Base-by-base conservation (phyloP, 2,888 invertebrate genomes). In the Cecidostiba fungosa region DNA sequence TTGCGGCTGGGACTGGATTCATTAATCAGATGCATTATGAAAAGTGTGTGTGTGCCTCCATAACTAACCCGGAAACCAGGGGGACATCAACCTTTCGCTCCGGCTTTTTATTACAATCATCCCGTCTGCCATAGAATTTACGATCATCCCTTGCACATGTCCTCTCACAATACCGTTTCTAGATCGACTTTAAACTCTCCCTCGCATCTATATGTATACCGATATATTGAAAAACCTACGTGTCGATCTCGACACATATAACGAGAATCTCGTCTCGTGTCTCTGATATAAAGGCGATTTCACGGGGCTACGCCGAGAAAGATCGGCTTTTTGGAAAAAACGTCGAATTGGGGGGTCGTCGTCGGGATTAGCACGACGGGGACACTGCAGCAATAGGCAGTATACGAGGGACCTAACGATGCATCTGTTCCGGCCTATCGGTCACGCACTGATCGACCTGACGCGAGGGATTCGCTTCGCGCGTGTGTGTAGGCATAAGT, bases 381-480 rank as follows among this genome's bases (percentile, higher is more conserved):
- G 29, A 66, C 12, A 66, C 66, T 14, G 23, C 26, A 12, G 23
- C 10, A n/a, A n/a, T 73, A 23, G 26, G 16, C 54, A 26, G 62
- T 47, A 8, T 1, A 19, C 29, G 77, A 39, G 79, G 82, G 66
- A 81, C 72, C 62, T 84, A 83, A 87, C 86, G 81, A 83, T 82
- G 77, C 86, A 87, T 86, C 85, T 87, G 87, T 83, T 82, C 81
- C 78, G 78, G 79, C 74, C 81, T 84, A 84, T 86, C 78, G 86
- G 86, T 86, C 85, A 85, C 81, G 85, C 83, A 50, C 84, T 32
- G 84, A 70, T 85, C 86, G 82, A 82, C 82, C 39, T 78, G 77
- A 73, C 74, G 14, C 26, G 16, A 23, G 39, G 39, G n/a, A 39
- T 72, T 23, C 39, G 72, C n/a, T 39, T 36, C 54, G 54, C 76